Evolutionary conservation across 2,113 vertebrate species (phyloP), one percentile per base, ranked within the genome.

Genomic region (Rhynchopsitta pachyrhyncha): DNA sequence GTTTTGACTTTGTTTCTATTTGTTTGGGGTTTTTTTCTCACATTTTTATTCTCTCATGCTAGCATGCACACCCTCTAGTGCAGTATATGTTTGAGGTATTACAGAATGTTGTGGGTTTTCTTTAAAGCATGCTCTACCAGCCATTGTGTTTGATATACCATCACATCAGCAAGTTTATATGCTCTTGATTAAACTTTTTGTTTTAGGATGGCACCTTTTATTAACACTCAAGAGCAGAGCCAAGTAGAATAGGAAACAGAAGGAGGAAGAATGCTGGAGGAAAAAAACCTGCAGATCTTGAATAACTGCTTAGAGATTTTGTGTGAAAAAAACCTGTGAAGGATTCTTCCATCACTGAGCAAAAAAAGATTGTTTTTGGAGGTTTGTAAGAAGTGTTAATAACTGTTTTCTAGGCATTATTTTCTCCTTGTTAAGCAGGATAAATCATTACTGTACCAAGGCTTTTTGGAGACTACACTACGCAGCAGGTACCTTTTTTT

Each of bases 271-370:
- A 74, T 2, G 10, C 68, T 81, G 80, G 62, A 92, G 59, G 83
- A 84, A 92, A 95, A 95, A 95, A 93, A 79, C 13, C 76, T 92
- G 67, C 57, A 87, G 29, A 53, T 89, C 82, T 84, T 92, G 83
- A 86, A 82, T 76, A 82, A 53, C 77, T 91, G 67, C 68, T 88
- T 90, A 91, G 75, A 92, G 67, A 88, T 94, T 93, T 92, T 89
- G 22, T 93, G 76, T 14, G 39, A 42, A 96, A 22, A 59, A 95
- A 97, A 89, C 83, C 77, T 94, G 80, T 89, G 93, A 94, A 95
- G 70, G 86, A 69, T 71, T 92, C 52, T 92, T 88, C 79, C 57
- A 42, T 82, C 62, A 53, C 37, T 52, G 70, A 83, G 44, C 4
- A 91, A 88, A 92, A 91, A 87, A 62, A 88, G 17, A 71, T 50